A percentile compares a stretch with the other conserved stretches of the same genome.
Evolutionary conservation across 2,113 vertebrate genomes (phyloP).

Genomic region (Mustelus asterias): DNA sequence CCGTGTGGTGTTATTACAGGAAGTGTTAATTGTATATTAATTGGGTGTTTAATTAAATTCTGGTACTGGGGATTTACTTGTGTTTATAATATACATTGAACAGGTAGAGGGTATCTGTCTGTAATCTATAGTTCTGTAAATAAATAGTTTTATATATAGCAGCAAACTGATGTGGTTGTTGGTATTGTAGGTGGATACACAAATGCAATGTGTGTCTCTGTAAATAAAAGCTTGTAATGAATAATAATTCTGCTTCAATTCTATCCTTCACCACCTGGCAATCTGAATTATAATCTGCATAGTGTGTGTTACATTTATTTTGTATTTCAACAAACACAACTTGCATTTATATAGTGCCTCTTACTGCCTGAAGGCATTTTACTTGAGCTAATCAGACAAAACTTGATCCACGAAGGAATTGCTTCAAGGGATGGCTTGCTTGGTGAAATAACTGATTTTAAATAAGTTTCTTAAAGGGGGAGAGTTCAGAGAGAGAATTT

Average conservation of each 20-base stretch:
- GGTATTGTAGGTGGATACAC: neutral
- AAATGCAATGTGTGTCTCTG: neutral
- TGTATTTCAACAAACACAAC: neutral
- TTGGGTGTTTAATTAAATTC: neutral
- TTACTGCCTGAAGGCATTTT: neutral
- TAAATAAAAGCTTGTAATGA: neutral
- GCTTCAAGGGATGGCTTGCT: neutral
- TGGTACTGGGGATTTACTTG: neutral
- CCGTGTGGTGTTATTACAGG: neutral
- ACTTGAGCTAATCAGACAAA: neutral
- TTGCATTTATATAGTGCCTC: neutral
- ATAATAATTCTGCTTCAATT: neutral
- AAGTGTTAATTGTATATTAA: neutral
- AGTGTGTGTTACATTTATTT: neutral
- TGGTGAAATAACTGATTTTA: neutral
- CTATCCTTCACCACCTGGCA: neutral
- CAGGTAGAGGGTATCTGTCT: neutral
- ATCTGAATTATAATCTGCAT: neutral
- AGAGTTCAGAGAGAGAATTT: neutral
- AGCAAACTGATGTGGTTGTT: neutral
- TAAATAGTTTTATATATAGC: neutral
- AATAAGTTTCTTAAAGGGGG: neutral
- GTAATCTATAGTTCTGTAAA: neutral
- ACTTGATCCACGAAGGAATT: neutral
- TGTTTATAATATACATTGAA: neutral